Conservation (phyloP, 2,797 vertebrate genomes). For the Masticophis lateralis region DNA sequence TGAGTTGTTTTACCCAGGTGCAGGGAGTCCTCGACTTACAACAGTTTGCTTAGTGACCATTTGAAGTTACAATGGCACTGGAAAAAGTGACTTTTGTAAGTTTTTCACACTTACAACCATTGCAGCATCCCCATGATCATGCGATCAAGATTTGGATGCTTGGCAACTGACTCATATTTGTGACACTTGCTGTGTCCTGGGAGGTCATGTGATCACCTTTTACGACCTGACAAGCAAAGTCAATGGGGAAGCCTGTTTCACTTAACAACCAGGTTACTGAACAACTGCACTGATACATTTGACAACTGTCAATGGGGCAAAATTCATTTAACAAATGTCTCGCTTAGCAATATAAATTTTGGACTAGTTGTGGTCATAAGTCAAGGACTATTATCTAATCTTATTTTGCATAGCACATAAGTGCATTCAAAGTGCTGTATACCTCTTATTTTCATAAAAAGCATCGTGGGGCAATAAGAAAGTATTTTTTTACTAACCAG, state of each 20-base stretch:
- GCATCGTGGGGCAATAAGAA: too few species aligned
- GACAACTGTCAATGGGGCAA: neutral
- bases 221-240: neutral
- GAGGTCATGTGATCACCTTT: neutral
- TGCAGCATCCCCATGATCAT: neutral
- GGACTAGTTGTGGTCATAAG: neutral
- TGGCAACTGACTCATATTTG: neutral
- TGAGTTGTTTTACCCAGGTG: neutral
- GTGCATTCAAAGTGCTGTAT: neutral
- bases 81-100: too few species aligned
- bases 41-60: neutral
- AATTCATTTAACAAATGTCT: neutral
- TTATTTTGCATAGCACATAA: neutral
- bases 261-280: neutral
- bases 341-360: neutral
- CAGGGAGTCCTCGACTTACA: neutral
- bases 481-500: conserved; percentile 78
- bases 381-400: neutral
- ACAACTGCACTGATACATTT: neutral
- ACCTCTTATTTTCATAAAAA: neutral
- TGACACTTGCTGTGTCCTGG: neutral
- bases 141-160: neutral
- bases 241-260: neutral
- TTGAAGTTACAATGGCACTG: neutral
- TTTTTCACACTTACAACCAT: neutral